Conservation (phyloP, 2,888 invertebrate genomes). For the Drosophila parthenogenetica region DNA sequence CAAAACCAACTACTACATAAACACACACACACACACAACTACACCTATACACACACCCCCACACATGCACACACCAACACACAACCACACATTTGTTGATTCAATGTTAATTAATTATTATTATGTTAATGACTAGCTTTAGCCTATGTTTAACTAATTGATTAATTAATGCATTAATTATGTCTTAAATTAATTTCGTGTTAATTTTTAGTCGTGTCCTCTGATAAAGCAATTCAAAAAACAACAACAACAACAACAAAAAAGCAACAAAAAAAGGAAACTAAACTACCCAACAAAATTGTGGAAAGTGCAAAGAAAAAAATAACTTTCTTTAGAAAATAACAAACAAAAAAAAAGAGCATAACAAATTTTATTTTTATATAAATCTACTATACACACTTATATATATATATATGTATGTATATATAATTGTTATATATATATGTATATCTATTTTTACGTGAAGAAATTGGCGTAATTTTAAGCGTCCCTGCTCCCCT, state of each 20-base stretch:
- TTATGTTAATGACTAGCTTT: slow-evolving; percentile 66
- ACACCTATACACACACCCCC: slow-evolving; percentile 40
- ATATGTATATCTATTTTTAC: slow-evolving; percentile 42
- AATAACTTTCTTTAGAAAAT: slow-evolving; percentile 43
- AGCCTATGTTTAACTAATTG: slow-evolving; percentile 62
- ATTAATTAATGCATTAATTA: slow-evolving; percentile 43
- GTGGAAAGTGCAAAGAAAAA: slow-evolving; percentile 36
- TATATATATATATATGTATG: slow-evolving; percentile 29
- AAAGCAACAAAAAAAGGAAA: slow-evolving; percentile 5
- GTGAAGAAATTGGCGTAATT: slow-evolving; percentile 60
- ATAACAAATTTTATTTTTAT: slow-evolving; percentile 72
- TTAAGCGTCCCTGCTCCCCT: slow-evolving; percentile 39
- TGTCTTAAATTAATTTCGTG: slow-evolving; percentile 59
- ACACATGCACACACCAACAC: slow-evolving; percentile 33
- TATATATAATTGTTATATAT: slow-evolving; percentile 30
- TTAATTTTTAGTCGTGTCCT: slow-evolving; percentile 55
- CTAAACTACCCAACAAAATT: slow-evolving; percentile 36
- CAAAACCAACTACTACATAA: slow-evolving; percentile 53
- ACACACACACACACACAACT: slow-evolving; percentile 41
- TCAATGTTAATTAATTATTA: slow-evolving; percentile 82
- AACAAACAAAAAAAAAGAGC: slow-evolving; percentile 23
- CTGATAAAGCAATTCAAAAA: slow-evolving; percentile 52
- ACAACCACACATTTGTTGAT: slow-evolving; percentile 75
- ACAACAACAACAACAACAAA: slow-evolving; percentile 3
- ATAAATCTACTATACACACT: slow-evolving; percentile 57